Evolutionary conservation across 2,888 invertebrate species (phyloP).

Genomic region (Muscina levida): DNA sequence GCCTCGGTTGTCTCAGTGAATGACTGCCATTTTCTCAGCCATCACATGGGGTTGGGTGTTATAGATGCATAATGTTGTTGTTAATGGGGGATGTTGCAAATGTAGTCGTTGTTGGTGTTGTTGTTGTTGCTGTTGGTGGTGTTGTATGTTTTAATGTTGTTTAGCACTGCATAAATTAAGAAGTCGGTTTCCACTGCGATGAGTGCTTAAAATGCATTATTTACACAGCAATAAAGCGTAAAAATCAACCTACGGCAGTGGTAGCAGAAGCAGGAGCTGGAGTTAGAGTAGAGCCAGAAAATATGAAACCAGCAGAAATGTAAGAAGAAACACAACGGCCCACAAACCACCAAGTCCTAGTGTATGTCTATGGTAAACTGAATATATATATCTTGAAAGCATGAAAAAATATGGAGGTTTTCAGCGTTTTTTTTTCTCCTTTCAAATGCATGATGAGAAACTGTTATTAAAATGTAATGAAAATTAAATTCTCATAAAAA

Average conservation of each 20-base stretch:
- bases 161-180: slow-evolving; percentile 69
- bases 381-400: slow-evolving; percentile 21
- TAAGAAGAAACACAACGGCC: neutral
- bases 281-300: slow-evolving; percentile 1
- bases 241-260: slow-evolving; percentile 65
- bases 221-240: slow-evolving; percentile 67
- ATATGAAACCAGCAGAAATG: neutral
- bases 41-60: slow-evolving; percentile 50
- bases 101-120: slow-evolving; percentile 5
- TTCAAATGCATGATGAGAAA: slow-evolving; percentile 29
- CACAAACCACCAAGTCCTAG: neutral
- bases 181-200: slow-evolving; percentile 67
- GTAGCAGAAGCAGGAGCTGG: slow-evolving; percentile 43
- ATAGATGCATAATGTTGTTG: slow-evolving; percentile 19
- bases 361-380: slow-evolving; percentile 4
- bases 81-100: neutral
- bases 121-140: slow-evolving; percentile 31
- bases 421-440: neutral
- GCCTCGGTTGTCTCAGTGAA: slow-evolving; percentile 57
- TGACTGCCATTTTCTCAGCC: slow-evolving; percentile 57
- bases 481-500: slow-evolving; percentile 40
- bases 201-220: slow-evolving; percentile 68
- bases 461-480: slow-evolving; percentile 27
- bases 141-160: slow-evolving; percentile 64
- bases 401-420: slow-evolving; percentile 16